phyloP scores from a whole-genome alignment of 2,888 invertebrate species.

The Metopia argyrocephala region DNA sequence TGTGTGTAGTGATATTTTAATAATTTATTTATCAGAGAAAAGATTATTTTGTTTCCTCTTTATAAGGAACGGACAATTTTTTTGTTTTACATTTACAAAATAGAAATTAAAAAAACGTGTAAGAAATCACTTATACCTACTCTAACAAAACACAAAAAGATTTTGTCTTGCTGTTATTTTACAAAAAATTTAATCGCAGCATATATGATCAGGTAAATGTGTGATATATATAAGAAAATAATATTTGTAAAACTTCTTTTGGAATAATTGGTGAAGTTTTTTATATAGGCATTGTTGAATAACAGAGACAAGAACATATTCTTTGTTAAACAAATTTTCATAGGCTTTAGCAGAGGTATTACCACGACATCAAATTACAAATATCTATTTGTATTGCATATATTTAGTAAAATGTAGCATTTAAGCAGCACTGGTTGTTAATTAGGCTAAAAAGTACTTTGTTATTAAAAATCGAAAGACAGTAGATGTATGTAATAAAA shows the following conservation, averaged over 20 bases:
- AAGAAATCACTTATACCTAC: background rate
- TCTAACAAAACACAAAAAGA: slow-evolving; percentile 4
- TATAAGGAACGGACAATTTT: background rate
- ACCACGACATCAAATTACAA: slow-evolving; percentile 45
- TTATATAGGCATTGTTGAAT: slow-evolving; percentile 2
- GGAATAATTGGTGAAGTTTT: background rate
- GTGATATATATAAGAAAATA: background rate
- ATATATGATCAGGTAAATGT: slow-evolving; percentile 43
- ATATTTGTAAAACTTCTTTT: background rate
- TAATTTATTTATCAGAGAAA: background rate
- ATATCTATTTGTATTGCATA: slow-evolving; percentile 2
- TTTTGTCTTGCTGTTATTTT: slow-evolving; percentile 33
- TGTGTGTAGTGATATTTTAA: background rate
- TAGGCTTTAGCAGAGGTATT: slow-evolving; percentile 2
- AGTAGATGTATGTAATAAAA: background rate
- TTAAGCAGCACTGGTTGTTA: background rate
- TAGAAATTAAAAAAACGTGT: background rate
- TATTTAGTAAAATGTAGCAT: background rate
- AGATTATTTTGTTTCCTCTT: slow-evolving; percentile 17
- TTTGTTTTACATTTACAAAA: background rate
- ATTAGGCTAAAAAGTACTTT: background rate
- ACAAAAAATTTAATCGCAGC: background rate
- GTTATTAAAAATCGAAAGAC: background rate
- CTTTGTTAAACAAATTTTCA: background rate
- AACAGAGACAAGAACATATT: slow-evolving; percentile 4